Conservation (phyloP, 2,888 invertebrate genomes). For the Lypha dubia region DNA sequence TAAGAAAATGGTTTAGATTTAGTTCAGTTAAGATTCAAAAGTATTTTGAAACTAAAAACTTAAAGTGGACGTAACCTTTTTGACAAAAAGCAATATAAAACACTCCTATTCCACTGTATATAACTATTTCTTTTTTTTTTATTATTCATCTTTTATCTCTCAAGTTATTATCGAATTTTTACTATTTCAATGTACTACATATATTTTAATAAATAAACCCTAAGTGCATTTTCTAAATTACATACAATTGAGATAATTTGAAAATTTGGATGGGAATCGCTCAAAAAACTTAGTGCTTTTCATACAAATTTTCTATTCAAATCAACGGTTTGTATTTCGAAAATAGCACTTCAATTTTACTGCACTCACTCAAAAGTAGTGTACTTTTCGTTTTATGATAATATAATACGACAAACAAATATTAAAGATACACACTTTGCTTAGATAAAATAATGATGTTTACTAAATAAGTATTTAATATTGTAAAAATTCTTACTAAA, state of each 20-base stretch:
- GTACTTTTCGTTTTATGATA: conserved; percentile 42
- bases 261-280: conserved; percentile 19
- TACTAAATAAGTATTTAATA: conserved; percentile 57
- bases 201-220: too few relatives aligned
- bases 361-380: conserved; percentile 28
- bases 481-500: conserved; percentile 72
- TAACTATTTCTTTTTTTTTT: conserved; percentile 1
- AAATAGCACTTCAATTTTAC: background rate
- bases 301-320: too few relatives aligned
- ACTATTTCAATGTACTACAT: conserved; percentile 12
- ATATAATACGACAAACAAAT: conserved; percentile 4
- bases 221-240: too few relatives aligned
- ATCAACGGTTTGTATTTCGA: too few relatives aligned
- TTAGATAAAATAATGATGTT: conserved; percentile 38
- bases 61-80: background rate
- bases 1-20: background rate
- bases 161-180: conserved; percentile 37
- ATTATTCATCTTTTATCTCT: background rate
- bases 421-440: conserved; percentile 30
- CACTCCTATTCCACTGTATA: conserved; percentile 6
- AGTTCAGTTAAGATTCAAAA: background rate
- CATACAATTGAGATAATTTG: too few relatives aligned
- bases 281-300: too few relatives aligned
- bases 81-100: background rate
- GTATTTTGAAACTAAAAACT: background rate